phyloP scores from a whole-genome alignment of 2,888 invertebrate genomes.

The Chloroclysta siterata region DNA sequence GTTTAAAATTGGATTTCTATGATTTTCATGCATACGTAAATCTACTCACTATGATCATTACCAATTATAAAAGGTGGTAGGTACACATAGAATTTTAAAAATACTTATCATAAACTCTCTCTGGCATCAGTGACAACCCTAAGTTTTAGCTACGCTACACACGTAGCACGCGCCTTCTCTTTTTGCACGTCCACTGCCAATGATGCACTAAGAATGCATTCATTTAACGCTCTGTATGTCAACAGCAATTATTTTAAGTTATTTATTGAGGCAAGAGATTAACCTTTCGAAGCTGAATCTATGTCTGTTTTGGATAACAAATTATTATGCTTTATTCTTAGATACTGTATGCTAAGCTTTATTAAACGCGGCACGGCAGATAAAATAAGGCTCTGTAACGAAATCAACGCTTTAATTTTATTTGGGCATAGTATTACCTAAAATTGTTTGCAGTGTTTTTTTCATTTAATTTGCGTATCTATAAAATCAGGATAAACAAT shows the following conservation, averaged over 20 bases:
- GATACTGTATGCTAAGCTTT: neutral
- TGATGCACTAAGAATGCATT: slow-evolving; percentile 66
- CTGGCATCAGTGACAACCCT: slow-evolving; percentile 54
- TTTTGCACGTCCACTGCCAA: slow-evolving; percentile 64
- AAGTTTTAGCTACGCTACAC: slow-evolving; percentile 52
- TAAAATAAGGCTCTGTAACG: neutral
- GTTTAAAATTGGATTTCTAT: too few species aligned
- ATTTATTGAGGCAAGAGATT: slow-evolving; percentile 37
- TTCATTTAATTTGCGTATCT: neutral
- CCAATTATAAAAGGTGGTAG: too few species aligned
- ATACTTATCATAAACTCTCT: too few species aligned
- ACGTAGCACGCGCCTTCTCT: slow-evolving; percentile 69
- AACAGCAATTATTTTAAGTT: slow-evolving; percentile 46
- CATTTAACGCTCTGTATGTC: slow-evolving; percentile 52
- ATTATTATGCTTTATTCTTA: neutral
- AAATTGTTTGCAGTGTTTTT: too few species aligned
- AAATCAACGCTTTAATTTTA: too few species aligned
- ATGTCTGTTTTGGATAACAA: too few species aligned
- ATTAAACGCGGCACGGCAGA: neutral
- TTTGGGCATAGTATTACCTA: too few species aligned
- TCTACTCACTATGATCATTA: too few species aligned
- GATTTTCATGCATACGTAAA: too few species aligned
- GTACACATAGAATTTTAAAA: too few species aligned
- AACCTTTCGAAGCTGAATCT: slow-evolving; percentile 20
- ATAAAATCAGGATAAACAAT: neutral